Conservation (phyloP, 2,113 vertebrate species). For the Sterna hirundo region DNA sequence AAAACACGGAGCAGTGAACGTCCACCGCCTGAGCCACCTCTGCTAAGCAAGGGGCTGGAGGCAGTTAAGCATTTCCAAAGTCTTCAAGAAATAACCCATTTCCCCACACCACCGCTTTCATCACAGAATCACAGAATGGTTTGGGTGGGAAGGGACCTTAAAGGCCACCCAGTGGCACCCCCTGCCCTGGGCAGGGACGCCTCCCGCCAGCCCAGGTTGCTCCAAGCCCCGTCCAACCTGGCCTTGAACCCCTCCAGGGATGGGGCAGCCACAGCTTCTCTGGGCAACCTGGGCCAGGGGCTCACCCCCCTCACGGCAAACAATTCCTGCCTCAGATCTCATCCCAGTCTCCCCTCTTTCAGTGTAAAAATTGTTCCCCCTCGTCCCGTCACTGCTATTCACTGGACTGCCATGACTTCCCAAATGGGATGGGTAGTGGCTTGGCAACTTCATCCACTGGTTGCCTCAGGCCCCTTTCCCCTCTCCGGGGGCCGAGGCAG, state of each 20-base stretch:
- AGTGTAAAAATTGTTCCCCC: neutral
- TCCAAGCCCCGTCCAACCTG: too few species aligned
- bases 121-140: too few species aligned
- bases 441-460: too few species aligned
- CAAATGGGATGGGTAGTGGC: too few species aligned
- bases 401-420: too few species aligned
- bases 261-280: too few species aligned
- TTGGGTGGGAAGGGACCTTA: too few species aligned
- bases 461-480: too few species aligned
- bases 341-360: neutral
- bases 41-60: neutral
- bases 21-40: accelerated
- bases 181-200: too few species aligned
- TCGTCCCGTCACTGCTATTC: neutral
- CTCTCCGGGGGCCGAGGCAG: accelerated
- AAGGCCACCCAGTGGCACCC: too few species aligned
- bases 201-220: too few species aligned
- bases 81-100: neutral
- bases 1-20: accelerated
- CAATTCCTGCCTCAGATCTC: neutral
- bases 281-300: neutral
- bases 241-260: too few species aligned
- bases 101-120: accelerated
- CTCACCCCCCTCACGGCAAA: neutral
- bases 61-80: neutral